Evolutionary conservation across 2,113 vertebrate species (phyloP).

Genomic region (Fulmarus glacialis): DNA sequence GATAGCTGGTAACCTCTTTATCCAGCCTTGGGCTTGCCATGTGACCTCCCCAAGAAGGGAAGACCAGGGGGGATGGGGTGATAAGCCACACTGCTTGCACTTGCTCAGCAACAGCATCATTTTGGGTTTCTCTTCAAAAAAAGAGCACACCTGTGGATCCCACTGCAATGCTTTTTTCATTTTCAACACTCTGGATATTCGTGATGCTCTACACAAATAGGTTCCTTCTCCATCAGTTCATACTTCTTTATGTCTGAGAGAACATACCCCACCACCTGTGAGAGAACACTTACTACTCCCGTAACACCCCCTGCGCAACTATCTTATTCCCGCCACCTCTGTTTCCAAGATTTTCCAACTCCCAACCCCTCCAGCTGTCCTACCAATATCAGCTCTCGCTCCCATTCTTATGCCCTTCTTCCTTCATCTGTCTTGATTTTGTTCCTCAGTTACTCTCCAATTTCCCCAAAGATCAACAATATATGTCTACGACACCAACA

Average conservation of each 20-base stretch:
- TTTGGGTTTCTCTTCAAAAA: neutral
- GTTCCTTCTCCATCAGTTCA: neutral
- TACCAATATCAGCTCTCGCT: neutral
- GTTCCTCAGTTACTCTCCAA: neutral
- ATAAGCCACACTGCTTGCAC: neutral
- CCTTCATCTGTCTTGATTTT: neutral
- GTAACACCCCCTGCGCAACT: neutral
- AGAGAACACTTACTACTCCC: neutral
- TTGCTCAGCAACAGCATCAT: neutral
- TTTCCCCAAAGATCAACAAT: neutral
- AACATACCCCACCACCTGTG: neutral
- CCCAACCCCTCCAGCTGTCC: neutral
- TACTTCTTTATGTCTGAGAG: neutral
- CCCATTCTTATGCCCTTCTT: neutral
- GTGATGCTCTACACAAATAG: neutral
- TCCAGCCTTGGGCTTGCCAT: neutral
- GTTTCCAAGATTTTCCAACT: neutral
- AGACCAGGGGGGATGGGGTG: fast-evolving
- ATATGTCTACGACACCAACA: neutral
- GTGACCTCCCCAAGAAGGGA: neutral
- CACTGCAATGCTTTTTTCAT: neutral
- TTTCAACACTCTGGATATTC: neutral
- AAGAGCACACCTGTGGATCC: neutral
- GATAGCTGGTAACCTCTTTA: neutral
- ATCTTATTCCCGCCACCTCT: neutral